Base-by-base conservation (phyloP, 2,888 invertebrate genomes). In the Germaria angustata region DNA sequence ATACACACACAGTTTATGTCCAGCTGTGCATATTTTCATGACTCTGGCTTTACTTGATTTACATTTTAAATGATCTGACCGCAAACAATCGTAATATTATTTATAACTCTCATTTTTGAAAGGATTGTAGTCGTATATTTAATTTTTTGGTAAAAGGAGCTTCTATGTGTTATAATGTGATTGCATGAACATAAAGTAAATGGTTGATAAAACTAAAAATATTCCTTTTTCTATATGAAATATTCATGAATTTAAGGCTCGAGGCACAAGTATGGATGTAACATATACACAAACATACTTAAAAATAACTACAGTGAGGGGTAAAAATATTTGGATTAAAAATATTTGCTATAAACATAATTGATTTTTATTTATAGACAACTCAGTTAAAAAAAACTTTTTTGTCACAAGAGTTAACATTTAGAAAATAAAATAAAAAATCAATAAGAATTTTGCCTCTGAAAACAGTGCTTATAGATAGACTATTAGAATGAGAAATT, bases 61-160 rank as follows among this genome's bases (percentile, higher is more conserved):
- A 66, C 76, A 76, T 76, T 41, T 59, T 76, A 59, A 76, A 68
- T 59, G 59, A 49, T 34, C 66, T 59, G 57, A 41, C 76, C 76
- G 68, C 76, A 76, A 59, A 32, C 49, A 76, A 59, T 68, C 39
- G 32, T 68, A 68, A 51, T 51, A 76, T 76, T 76, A 76, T 76
- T 59, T 68, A 76, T 65, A 55, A 34, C 41, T 44, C 24, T 46
- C 15, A 9, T 57, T 39, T 61, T 28, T 20, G 41, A 39, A 59
- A 36, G 20, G 20, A 13, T 39, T 49, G 24, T 8, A 55, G 32
- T 1, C n/a, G n/a, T n/a, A n/a, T 41, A 46, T 20, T 20, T 46
- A 20, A 53, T 57, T 20, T n/a, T n/a, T n/a, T n/a, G n/a, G n/a
- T n/a, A n/a, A n/a, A n/a, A n/a, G n/a, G n/a, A n/a, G n/a, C n/a